phyloP scores from a whole-genome alignment of 2,113 vertebrate species.

The Megalops atlanticus region DNA sequence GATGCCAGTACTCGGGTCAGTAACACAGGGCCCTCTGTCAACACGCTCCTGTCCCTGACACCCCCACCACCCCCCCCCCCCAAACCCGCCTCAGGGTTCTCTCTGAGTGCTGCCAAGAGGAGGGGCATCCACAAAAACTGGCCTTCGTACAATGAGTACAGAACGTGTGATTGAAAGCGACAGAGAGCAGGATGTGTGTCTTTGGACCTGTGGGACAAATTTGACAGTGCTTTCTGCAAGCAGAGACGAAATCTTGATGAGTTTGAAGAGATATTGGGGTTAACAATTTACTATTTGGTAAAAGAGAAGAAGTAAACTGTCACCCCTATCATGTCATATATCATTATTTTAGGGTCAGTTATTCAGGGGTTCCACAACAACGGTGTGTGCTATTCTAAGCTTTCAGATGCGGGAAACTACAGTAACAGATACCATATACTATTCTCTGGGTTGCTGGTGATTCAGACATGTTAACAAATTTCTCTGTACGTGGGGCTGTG shows the following conservation, averaged over 20 bases:
- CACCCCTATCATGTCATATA: background rate
- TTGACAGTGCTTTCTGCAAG: background rate
- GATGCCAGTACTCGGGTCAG: background rate
- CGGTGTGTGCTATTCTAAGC: background rate
- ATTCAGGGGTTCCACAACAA: background rate
- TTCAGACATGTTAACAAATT: background rate
- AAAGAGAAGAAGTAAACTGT: background rate
- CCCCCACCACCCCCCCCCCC: background rate
- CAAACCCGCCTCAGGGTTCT: background rate
- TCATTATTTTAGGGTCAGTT: background rate
- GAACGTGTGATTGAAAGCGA: background rate
- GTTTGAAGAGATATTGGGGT: background rate
- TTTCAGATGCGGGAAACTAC: background rate
- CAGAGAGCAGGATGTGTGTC: slow-evolving; percentile 1
- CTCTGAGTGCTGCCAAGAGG: background rate
- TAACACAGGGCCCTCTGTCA: slow-evolving; percentile 6
- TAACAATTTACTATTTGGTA: background rate
- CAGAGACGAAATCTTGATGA: background rate
- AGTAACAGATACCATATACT: no score
- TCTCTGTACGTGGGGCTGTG: background rate
- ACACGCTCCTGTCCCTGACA: background rate
- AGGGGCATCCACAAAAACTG: background rate
- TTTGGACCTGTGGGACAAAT: background rate
- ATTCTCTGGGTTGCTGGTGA: background rate
- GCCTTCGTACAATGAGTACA: background rate